These are phyloP conservation scores for Merops nubicus DNA, from an alignment of 2,113 vertebrate species.

Conservation along the genomic window DNA sequence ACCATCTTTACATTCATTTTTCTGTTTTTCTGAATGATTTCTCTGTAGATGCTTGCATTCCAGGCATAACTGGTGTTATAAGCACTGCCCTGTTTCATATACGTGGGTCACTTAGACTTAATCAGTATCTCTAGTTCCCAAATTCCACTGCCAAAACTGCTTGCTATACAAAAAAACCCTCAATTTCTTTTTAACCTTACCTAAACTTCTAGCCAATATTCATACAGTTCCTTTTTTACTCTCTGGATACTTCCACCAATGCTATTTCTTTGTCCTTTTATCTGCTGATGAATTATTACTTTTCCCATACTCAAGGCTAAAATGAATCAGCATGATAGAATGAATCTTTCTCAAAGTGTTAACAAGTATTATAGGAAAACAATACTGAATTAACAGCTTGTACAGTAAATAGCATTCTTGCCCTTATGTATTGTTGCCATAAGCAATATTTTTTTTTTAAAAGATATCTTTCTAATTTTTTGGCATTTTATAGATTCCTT, in stretches of 20 bases:
- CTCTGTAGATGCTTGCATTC: neutral
- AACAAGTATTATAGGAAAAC: neutral
- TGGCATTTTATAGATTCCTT: neutral
- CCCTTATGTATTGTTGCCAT: neutral
- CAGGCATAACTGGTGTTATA: neutral
- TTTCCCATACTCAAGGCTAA: neutral
- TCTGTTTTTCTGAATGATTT: neutral
- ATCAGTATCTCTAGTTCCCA: neutral
- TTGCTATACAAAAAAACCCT: neutral
- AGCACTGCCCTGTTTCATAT: neutral
- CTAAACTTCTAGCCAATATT: neutral
- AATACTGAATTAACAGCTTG: neutral
- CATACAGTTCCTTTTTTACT: neutral
- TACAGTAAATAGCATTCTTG: neutral
- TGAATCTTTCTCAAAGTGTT: neutral
- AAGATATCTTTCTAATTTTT: neutral
- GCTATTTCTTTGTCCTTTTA: neutral
- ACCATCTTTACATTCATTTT: neutral
- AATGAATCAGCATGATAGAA: neutral
- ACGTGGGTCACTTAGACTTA: neutral
- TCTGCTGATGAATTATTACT: neutral
- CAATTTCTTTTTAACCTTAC: neutral
- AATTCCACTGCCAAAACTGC: neutral
- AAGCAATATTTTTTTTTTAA: neutral
- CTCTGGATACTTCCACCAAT: neutral